Percentiles rank a stretch among this genome's conserved stretches.
phyloP scores from a whole-genome alignment of 2,888 invertebrate species.

The Plagodis dolabraria region DNA sequence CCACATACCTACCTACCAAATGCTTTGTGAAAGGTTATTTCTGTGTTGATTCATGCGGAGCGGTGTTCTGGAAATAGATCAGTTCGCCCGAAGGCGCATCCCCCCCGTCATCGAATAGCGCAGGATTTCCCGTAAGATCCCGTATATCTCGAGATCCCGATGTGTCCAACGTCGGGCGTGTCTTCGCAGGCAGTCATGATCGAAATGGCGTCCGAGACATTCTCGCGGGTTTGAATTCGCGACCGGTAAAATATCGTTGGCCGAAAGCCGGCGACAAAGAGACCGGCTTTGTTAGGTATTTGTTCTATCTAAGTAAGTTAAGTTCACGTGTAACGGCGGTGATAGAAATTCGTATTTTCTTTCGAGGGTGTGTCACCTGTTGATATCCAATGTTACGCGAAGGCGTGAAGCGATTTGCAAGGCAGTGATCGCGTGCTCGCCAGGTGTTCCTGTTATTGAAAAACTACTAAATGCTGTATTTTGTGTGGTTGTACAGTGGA shows the following conservation, averaged over 20 bases:
- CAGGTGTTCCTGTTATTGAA: conserved; percentile 48
- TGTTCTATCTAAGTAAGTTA: conserved; percentile 5
- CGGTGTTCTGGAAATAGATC: conserved; percentile 83
- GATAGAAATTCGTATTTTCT: conserved; percentile 37
- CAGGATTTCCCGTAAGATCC: conserved; percentile 68
- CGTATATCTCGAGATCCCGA: conserved; percentile 41
- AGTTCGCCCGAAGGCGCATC: conserved; percentile 75
- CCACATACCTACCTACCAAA: conserved; percentile 75
- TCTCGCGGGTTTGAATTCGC: conserved; percentile 75
- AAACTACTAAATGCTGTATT: conserved; percentile 42
- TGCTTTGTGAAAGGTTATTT: conserved; percentile 83
- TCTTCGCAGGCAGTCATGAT: conserved; percentile 57
- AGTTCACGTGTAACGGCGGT: conserved; percentile 28
- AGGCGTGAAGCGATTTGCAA: conserved; percentile 6
- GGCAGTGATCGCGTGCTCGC: conserved; percentile 29
- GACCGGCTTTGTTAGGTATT: conserved; percentile 45
- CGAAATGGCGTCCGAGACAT: conserved; percentile 78
- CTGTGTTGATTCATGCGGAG: conserved; percentile 84
- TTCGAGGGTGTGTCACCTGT: conserved; percentile 80
- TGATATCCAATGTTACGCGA: conserved; percentile 48
- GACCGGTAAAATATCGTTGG: conserved; percentile 76
- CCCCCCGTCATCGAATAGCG: conserved; percentile 61
- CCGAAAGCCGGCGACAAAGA: conserved; percentile 41
- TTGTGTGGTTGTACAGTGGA: conserved; percentile 70
- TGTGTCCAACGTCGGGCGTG: conserved; percentile 67